phyloP scores from a whole-genome alignment of 2,888 invertebrate species.

The Drosophila vallismaia region DNA sequence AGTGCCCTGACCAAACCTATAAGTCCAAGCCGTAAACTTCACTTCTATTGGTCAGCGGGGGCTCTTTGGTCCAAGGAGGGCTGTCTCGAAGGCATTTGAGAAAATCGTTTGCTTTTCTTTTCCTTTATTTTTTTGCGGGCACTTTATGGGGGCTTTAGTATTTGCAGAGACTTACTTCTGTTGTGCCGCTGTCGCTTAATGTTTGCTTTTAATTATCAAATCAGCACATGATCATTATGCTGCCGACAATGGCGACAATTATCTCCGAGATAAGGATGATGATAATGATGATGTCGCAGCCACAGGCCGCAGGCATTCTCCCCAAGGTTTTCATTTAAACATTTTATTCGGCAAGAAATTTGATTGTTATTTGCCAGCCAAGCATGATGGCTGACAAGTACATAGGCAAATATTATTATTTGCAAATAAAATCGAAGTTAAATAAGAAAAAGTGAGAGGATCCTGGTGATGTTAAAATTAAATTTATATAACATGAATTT shows the following conservation, averaged over 20 bases:
- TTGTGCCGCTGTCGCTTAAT: slow-evolving; percentile 62
- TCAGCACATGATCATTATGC: slow-evolving; percentile 75
- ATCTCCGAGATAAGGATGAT: slow-evolving; percentile 22
- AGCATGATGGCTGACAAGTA: slow-evolving; percentile 12
- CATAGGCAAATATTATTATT: slow-evolving; percentile 40
- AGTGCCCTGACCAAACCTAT: slow-evolving; percentile 7
- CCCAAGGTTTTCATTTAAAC: slow-evolving; percentile 28
- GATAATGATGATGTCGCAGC: slow-evolving; percentile 23
- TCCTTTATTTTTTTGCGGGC: slow-evolving; percentile 13
- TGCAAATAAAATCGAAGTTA: slow-evolving; percentile 20
- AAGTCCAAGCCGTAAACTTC: slow-evolving; percentile 10
- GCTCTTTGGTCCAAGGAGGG: slow-evolving; percentile 1
- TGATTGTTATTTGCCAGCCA: slow-evolving; percentile 34
- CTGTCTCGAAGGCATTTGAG: slow-evolving; percentile 21
- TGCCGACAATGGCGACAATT: slow-evolving; percentile 56
- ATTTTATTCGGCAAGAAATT: slow-evolving; percentile 35
- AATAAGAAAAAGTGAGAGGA: not conserved
- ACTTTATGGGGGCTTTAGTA: slow-evolving; percentile 64
- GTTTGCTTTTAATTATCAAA: slow-evolving; percentile 79
- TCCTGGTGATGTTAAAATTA: slow-evolving; percentile 7
- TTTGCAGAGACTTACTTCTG: slow-evolving; percentile 46
- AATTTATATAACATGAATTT: slow-evolving; percentile 5
- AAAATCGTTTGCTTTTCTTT: slow-evolving; percentile 15
- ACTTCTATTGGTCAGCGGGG: slow-evolving; percentile 61
- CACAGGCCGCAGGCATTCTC: slow-evolving; percentile 9